phyloP scores from a whole-genome alignment of 2,797 vertebrate genomes.

The Siniperca obscura region DNA sequence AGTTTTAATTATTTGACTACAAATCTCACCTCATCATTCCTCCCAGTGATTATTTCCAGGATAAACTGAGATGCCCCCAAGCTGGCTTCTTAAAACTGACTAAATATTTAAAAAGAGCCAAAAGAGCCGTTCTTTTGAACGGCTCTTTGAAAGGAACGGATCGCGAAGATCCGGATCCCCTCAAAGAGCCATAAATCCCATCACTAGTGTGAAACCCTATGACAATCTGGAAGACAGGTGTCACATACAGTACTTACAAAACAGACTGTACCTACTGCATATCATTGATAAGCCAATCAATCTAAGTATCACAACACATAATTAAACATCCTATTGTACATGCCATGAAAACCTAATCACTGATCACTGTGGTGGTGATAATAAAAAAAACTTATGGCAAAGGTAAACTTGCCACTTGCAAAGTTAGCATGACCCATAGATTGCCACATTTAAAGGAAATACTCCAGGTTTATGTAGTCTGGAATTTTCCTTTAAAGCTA shows the following conservation, averaged over 20 bases:
- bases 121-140: no score
- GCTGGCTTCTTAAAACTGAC: no score
- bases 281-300: neutral
- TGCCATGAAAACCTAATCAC: neutral
- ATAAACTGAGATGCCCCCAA: no score
- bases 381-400: neutral
- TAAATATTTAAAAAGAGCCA: no score
- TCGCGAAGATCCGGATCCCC: no score
- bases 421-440: neutral
- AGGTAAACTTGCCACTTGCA: neutral
- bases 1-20: no score
- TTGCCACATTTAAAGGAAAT: neutral
- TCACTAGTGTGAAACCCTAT: neutral
- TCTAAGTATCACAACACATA: neutral
- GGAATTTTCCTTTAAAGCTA: neutral
- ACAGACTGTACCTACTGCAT: neutral
- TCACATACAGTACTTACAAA: neutral
- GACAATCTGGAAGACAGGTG: neutral
- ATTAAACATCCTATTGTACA: neutral
- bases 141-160: no score
- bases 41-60: no score
- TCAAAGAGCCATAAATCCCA: no score
- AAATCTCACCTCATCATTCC: no score
- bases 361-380: neutral
- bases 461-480: neutral